phyloP scores from a whole-genome alignment of 2,888 invertebrate genomes.

The Plusia festucae region DNA sequence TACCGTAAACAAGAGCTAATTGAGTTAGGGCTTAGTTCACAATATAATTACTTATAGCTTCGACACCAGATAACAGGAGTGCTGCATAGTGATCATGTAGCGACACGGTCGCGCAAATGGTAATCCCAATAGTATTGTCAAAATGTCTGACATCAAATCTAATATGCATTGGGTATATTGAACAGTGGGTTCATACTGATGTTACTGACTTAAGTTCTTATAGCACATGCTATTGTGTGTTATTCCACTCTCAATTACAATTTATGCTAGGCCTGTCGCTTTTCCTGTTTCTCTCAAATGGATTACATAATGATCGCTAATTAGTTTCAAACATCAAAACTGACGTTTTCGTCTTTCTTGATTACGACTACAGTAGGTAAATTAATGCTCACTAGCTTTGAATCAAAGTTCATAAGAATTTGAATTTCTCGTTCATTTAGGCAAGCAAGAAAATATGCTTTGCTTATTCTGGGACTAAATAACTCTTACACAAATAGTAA shows the following conservation, averaged over 20 bases:
- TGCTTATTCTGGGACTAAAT: slow-evolving; percentile 2
- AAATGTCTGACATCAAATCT: neutral
- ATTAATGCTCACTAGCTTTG: neutral
- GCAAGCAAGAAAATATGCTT: neutral
- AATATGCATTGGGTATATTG: too few species aligned
- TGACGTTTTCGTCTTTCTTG: slow-evolving; percentile 15
- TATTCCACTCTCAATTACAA: slow-evolving; percentile 25
- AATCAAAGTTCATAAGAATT: neutral
- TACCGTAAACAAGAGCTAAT: neutral
- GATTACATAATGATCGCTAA: neutral
- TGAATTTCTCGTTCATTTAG: neutral
- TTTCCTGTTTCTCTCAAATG: neutral
- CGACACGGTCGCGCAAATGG: too few species aligned
- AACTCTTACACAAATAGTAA: slow-evolving; percentile 9
- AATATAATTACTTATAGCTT: neutral
- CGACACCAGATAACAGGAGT: too few species aligned
- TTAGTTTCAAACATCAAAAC: slow-evolving; percentile 13
- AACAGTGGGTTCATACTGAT: neutral
- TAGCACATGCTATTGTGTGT: neutral
- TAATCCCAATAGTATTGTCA: too few species aligned
- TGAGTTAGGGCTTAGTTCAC: neutral
- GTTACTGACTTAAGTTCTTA: too few species aligned
- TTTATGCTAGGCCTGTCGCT: neutral
- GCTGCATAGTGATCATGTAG: too few species aligned
- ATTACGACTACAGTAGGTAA: neutral